Evolutionary conservation across 1,140 invertebrate species (phyloP).

Genomic region (Cydia splendana): DNA sequence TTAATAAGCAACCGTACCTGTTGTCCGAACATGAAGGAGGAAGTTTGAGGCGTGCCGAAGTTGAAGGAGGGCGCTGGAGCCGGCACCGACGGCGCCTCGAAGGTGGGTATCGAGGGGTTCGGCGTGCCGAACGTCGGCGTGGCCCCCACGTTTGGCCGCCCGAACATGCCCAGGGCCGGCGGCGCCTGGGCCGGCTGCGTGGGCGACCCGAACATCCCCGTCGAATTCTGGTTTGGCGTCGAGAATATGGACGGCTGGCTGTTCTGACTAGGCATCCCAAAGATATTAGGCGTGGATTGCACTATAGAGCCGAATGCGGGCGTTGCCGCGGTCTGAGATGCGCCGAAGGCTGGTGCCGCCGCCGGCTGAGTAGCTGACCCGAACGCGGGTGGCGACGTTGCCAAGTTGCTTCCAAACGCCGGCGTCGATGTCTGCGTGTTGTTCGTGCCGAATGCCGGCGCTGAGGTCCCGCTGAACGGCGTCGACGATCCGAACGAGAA

Average conservation of each 20-base stretch:
- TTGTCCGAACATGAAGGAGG: constrained; percentile 61
- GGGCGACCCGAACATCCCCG: constrained; percentile 52
- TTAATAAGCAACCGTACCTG: constrained; percentile 40
- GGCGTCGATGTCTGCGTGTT: constrained; percentile 29
- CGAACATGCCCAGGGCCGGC: constrained; percentile 53
- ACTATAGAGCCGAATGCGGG: constrained; percentile 48
- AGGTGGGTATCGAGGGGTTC: constrained; percentile 47
- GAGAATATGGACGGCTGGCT: constrained; percentile 49
- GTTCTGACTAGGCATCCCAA: constrained; percentile 50
- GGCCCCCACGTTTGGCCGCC: constrained; percentile 42
- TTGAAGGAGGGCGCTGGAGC: constrained; percentile 44
- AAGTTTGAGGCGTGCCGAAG: constrained; percentile 34
- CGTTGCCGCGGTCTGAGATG: constrained; percentile 30
- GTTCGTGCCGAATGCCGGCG: constrained; percentile 33
- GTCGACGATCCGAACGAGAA: constrained; percentile 45
- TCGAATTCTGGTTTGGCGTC: constrained; percentile 41
- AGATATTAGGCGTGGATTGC: constrained; percentile 48
- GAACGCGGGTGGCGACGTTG: constrained; percentile 13
- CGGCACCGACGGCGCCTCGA: constrained; percentile 47
- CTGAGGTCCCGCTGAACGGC: constrained; percentile 29
- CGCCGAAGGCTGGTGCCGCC: constrained; percentile 40
- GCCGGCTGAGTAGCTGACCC: neutral
- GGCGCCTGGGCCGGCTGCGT: constrained; percentile 39
- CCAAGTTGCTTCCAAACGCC: constrained; percentile 12
- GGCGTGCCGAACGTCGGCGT: constrained; percentile 52